Base-by-base conservation (phyloP, 64 coral and sea anemone genomes). In the Dendronephthya gigantea region DNA sequence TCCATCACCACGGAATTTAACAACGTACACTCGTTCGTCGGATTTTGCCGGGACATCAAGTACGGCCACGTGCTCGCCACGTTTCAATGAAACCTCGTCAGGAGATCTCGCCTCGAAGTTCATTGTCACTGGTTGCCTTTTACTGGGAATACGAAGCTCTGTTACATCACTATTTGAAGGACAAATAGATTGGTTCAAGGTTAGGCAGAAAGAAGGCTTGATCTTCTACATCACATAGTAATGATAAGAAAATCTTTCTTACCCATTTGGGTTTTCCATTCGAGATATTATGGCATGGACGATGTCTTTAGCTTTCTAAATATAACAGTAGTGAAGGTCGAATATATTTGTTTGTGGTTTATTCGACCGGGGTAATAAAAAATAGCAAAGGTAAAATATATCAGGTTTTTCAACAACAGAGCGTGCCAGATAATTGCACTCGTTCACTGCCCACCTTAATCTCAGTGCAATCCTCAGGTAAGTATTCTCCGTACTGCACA, bases 241-340 rank as follows among this genome's bases (percentile, higher is more conserved):
- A n/a, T n/a, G n/a, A n/a, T n/a, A 5, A 34, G 37, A 79, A 79
- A 79, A 79, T 29, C 9, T 8, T 15, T n/a, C 55, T 79, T 79
- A 79, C 72, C 72, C 15, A 36, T 39, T 79, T 7, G 72, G 72
- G 72, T 79, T 79, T 39, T 79, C 72, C 72, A 79, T 79, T 17
- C 32, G 36, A 36, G 30, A 0, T 36, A 79, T 79, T 79, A 79
- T 28, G 32, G 2, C 32, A 12, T 79, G 30, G 37, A 79, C 36
- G 32, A 79, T 79, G 28, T 79, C 19, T 34, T 35, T 79, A 29
- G 72, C 72, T 36, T 79, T 39, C 72, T 79, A 79, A 79, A 79
- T 12, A 79, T 12, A 79, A 34, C 9, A 19, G 12, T 9, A 79
- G 37, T 1, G 13, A 9, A 36, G 36, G 29, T 29, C 36, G 19